Percentiles rank a stretch among this genome's conserved stretches.
These are phyloP conservation scores for Sterna hirundo DNA, from an alignment of 2,113 vertebrate genomes.

Conservation along the genomic window DNA sequence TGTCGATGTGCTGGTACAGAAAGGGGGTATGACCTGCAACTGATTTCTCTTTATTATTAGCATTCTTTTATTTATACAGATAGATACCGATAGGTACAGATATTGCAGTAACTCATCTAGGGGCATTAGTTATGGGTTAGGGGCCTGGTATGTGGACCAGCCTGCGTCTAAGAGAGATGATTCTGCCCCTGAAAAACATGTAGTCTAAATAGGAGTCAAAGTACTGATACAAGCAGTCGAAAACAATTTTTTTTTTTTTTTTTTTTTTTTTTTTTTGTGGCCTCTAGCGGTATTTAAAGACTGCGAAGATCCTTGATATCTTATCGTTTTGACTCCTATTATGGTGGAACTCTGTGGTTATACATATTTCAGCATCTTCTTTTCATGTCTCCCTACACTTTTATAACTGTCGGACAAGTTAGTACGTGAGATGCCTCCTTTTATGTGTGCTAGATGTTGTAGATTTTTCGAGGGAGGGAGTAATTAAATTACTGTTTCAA, in stretches of 20 bases:
- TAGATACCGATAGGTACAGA: no score
- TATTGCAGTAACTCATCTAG: not conserved
- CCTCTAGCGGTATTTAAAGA: not conserved
- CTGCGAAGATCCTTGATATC: not conserved
- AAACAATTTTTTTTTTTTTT: not conserved
- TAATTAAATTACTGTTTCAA: conserved; percentile 51
- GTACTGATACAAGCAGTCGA: not conserved
- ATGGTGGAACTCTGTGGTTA: conserved; percentile 26
- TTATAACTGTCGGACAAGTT: conserved; percentile 34
- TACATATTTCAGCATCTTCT: conserved; percentile 26
- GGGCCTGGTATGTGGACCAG: not conserved
- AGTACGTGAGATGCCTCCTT: not conserved
- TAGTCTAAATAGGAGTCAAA: not conserved
- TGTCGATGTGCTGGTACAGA: not conserved
- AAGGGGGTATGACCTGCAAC: not conserved
- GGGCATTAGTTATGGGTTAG: not conserved
- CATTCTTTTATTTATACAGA: not conserved
- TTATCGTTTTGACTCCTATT: not conserved
- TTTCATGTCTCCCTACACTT: not conserved
- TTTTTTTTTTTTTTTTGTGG: not conserved
- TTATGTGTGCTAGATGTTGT: conserved; percentile 39
- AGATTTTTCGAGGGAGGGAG: conserved; percentile 19
- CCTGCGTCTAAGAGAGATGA: not conserved
- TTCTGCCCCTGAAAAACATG: not conserved
- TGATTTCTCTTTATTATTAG: not conserved